Evolutionary conservation across 2,113 vertebrate species (phyloP).

Genomic region (Petromus typicus): DNA sequence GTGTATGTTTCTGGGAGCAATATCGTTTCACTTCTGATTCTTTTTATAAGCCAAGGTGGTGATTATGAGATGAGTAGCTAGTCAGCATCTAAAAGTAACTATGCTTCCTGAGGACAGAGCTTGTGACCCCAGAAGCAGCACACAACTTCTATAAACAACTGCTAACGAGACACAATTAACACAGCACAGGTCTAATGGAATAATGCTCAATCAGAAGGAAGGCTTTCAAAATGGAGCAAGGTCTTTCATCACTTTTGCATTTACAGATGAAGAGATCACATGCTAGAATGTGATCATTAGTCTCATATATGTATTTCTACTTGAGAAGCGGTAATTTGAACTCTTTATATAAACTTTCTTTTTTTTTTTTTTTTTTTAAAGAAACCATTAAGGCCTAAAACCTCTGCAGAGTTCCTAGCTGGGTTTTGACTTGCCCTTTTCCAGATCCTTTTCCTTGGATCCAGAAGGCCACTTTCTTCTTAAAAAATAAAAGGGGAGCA

Average conservation of each 20-base stretch:
- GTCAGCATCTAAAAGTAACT: neutral
- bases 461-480: neutral
- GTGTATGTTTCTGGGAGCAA: neutral
- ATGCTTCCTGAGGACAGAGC: neutral
- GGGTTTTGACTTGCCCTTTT: neutral
- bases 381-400: neutral
- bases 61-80: neutral
- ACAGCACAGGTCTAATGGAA: neutral
- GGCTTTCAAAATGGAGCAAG: neutral
- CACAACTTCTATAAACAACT: neutral
- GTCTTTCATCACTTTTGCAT: neutral
- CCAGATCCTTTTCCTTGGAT: neutral
- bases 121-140: neutral
- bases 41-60: neutral
- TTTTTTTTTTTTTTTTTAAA: neutral
- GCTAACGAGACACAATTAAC: neutral
- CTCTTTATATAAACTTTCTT: neutral
- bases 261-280: constrained; percentile 23
- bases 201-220: neutral
- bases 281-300: too few relatives aligned
- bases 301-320: neutral
- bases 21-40: neutral
- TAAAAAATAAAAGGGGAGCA: neutral
- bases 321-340: neutral
- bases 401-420: neutral